Conservation (phyloP, 1,140 invertebrate species). For the Drosophila kikkawai region DNA sequence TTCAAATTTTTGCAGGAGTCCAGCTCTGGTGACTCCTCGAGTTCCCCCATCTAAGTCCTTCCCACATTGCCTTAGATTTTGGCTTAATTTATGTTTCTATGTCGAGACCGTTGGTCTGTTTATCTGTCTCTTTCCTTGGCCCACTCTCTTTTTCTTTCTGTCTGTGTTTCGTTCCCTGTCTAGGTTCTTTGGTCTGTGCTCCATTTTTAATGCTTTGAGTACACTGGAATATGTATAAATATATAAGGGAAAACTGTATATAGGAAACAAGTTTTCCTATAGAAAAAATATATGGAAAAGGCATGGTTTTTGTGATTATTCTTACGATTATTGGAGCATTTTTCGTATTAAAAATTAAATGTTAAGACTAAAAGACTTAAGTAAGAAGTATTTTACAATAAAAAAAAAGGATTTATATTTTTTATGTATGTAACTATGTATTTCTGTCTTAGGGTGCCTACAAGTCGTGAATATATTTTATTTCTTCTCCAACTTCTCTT, state of each 20-base stretch:
- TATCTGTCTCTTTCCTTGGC: constrained; percentile 48
- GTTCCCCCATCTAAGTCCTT: background rate
- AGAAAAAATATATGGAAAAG: background rate
- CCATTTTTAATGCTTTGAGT: constrained; percentile 10
- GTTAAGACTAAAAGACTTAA: background rate
- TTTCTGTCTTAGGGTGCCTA: background rate
- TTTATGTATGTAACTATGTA: too few species aligned
- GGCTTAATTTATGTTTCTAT: constrained; percentile 76
- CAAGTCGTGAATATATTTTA: background rate
- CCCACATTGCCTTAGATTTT: constrained; percentile 58
- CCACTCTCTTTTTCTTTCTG: constrained; percentile 6
- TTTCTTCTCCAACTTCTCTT: background rate
- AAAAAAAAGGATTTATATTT: background rate
- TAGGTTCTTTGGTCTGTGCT: constrained; percentile 10
- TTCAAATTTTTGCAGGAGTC: constrained; percentile 46
- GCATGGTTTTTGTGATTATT: background rate
- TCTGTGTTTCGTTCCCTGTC: background rate
- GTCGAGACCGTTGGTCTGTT: constrained; percentile 51
- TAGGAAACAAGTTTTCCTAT: background rate
- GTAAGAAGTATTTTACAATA: background rate
- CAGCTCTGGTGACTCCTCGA: constrained; percentile 17
- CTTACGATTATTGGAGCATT: background rate
- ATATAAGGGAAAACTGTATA: background rate
- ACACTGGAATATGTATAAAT: background rate
- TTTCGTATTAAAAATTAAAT: background rate